Base-by-base conservation (phyloP, 2,113 vertebrate species). In the Xiphorhynchus elegans region DNA sequence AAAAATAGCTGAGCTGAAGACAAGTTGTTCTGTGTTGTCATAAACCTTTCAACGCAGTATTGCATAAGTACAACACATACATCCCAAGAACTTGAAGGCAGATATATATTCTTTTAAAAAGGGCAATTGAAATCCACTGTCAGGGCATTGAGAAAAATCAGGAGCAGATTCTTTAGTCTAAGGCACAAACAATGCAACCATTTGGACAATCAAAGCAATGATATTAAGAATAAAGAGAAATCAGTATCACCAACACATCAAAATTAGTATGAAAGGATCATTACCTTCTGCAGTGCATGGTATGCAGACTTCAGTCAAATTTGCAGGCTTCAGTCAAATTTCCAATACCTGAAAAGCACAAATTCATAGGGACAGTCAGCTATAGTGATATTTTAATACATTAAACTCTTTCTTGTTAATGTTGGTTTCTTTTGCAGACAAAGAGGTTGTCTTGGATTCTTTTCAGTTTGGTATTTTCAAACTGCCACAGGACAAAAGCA, bases 231-330 rank as follows among this genome's bases (percentile, higher is more conserved):
- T 52, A 13, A 62, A 25, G 7, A 72, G 13, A 19, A 49, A 69
- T 47, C 3, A 73, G 1, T 9, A 79, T 21, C 47, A 56, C 9
- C 47, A 60, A 46, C 29, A 35, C 49, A 64, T 49, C 19, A 44
- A 59, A 84, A 80, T 24, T 6, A 76, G 23, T 3, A 80, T 87
- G 40, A 86, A 90, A 69, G 24, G 35, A 24, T 2, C 10, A 1
- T 92, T 88, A 96, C 95, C 83, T 96, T 84, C 93, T 84, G 60
- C 84, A 84, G 95, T 40, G 86, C 84, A 94, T 62, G 37, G 47
- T 75, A 93, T 0, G 68, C 1, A 70, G 58, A 19, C 81, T 93
- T 91, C 89, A 89, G 89, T 96, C 95, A 97, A 25, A 39, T 69
- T 84, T 0, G 68, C 1, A 70, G 58, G 17, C 81, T 93, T 91